Percentiles rank a stretch among this genome's conserved stretches.
Evolutionary conservation across 2,113 vertebrate species (phyloP).

Genomic region (Cebidichthys violaceus): DNA sequence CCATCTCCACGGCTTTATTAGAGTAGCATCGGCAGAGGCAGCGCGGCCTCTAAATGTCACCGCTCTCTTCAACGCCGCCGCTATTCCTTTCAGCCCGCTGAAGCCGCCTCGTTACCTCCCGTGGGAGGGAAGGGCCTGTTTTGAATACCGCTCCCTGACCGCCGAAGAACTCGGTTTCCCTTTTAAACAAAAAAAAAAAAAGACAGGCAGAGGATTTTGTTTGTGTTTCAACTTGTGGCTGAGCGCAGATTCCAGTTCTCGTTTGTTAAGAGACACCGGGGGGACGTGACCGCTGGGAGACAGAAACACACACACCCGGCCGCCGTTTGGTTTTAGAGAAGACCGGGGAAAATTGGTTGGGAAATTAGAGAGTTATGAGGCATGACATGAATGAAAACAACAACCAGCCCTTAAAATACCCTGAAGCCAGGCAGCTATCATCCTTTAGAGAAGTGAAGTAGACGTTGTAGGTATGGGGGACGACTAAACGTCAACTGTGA

Average conservation of each 20-base stretch:
- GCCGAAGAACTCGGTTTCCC: slow-evolving; percentile 21
- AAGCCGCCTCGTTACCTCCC: slow-evolving; percentile 45
- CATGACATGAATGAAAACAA: background rate
- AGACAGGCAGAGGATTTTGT: slow-evolving; percentile 21
- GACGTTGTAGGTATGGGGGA: background rate
- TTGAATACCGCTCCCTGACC: slow-evolving; percentile 66
- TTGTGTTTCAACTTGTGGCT: slow-evolving; percentile 38
- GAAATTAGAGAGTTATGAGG: background rate
- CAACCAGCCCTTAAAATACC: background rate
- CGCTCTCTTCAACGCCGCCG: slow-evolving; percentile 59
- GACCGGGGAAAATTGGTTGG: slow-evolving; percentile 5
- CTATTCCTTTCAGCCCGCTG: slow-evolving; percentile 62
- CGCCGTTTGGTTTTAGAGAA: slow-evolving; percentile 16
- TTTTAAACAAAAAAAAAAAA: no score
- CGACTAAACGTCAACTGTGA: background rate
- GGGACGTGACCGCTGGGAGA: slow-evolving; percentile 16
- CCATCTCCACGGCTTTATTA: slow-evolving; percentile 59
- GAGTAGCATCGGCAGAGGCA: slow-evolving; percentile 45
- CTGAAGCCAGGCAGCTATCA: background rate
- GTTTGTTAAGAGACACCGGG: slow-evolving; percentile 19
- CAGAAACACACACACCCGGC: background rate
- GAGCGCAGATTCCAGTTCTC: slow-evolving; percentile 18
- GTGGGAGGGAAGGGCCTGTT: slow-evolving; percentile 56
- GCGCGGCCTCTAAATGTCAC: slow-evolving; percentile 77
- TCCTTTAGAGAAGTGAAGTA: background rate